Base-by-base conservation (phyloP, 2,888 invertebrate species). In the Hydropsyche betteni region DNA sequence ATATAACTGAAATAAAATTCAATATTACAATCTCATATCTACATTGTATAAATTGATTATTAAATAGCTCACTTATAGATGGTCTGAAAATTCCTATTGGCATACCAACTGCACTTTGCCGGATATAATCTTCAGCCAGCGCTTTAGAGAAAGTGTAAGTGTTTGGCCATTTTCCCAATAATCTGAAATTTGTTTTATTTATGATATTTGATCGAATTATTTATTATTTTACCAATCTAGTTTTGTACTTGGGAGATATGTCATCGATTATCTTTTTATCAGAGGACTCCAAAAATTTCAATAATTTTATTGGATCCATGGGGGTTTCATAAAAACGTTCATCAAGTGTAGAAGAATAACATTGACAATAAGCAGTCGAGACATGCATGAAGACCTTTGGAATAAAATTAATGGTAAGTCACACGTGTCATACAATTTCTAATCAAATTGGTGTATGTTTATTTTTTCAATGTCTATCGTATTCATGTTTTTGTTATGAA, bases 141-240 rank as follows among this genome's bases (percentile, higher is more conserved):
- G 94, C 93, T 86, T 96, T 96, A 1, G 95, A 95, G 82, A 92
- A 94, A 0, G 94, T 93, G 85, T 96, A 96, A 0, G 95, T 95
- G 83, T 96, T 96, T 0, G 95, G 95, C 88, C 94, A 92, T 0
- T 87, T 83, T 16, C 89, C 89, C n/a, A 90, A 81, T n/a, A 90
- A 84, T 55, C 90, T 91, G 83, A 38, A 86, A 85, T 55, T 14
- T 55, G 55, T 14, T 14, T 55, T 1, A 55, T 10, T 55, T 1
- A 55, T 55, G 4, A 55, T 16, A 16, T 4, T 8, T 10, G 33
- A n/a, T 44, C 24, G 24, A 33, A 12, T 14, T n/a, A 36, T 55
- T 33, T 5, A 61, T 38, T 4, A 38, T 52, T 24, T 72, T 24
- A 51, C 16, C 38, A 75, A n/a, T 33, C 7, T 44, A 14, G 33